A percentile compares a stretch with the other conserved stretches of the same genome.
phyloP scores from a whole-genome alignment of 2,888 invertebrate species.

The Panorpa germanica region DNA sequence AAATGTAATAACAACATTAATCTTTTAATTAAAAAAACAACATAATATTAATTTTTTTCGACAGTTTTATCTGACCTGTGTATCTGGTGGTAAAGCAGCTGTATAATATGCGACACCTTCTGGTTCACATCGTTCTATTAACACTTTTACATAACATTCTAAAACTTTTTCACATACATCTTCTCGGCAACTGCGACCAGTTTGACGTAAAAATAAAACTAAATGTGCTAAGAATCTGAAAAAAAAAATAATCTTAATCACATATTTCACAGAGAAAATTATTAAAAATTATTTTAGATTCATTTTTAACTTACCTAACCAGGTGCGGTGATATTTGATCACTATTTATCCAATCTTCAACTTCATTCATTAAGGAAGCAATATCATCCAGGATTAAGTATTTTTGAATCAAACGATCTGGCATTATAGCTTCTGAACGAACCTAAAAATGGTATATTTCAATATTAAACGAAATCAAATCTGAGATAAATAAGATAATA shows the following conservation, averaged over 20 bases:
- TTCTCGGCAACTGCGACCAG: conserved; percentile 51
- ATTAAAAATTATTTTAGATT: neutral
- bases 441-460: too few species aligned
- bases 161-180: conserved; percentile 57
- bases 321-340: conserved; percentile 28
- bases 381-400: conserved; percentile 68
- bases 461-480: too few species aligned
- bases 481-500: too few species aligned
- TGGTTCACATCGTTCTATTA: conserved; percentile 57
- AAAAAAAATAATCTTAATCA: conserved; percentile 33
- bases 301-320: conserved; percentile 13
- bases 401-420: conserved; percentile 65
- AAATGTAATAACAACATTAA: conserved; percentile 12
- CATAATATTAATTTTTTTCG: too few species aligned
- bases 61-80: too few species aligned
- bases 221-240: conserved; percentile 73
- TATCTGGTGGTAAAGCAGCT: conserved; percentile 48
- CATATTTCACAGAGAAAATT: neutral
- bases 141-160: conserved; percentile 47
- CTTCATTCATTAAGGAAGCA: conserved; percentile 48
- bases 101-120: conserved; percentile 72
- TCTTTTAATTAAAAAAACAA: conserved; percentile 1
- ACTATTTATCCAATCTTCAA: conserved; percentile 43
- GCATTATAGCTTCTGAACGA: conserved; percentile 42
- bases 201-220: conserved; percentile 59